Percentiles rank a stretch among this genome's conserved stretches.
Conservation (phyloP, 2,888 invertebrate species). For the Aproaerema taeniolella region DNA sequence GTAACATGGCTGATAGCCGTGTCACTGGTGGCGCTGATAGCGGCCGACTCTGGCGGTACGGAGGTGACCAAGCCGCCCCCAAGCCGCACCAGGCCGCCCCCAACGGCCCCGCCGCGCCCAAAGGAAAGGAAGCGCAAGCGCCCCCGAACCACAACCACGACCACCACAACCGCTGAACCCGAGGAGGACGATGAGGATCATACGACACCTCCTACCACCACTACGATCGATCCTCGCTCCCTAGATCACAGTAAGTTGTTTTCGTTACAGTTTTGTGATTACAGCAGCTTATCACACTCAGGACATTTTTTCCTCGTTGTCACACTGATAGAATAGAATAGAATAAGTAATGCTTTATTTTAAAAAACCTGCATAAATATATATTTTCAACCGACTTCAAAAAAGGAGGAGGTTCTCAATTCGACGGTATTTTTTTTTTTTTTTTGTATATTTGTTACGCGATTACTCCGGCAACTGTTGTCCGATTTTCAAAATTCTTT, state of each 20-base stretch:
- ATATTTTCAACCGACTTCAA: too few relatives aligned
- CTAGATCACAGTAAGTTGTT: constrained; percentile 62
- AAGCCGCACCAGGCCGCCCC: constrained; percentile 19
- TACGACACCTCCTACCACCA: constrained; percentile 45
- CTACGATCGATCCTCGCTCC: constrained; percentile 54
- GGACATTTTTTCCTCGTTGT: too few relatives aligned
- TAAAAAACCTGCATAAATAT: too few relatives aligned
- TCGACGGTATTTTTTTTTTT: too few relatives aligned
- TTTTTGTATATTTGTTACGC: too few relatives aligned
- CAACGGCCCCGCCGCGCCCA: constrained; percentile 24
- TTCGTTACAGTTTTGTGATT: too few relatives aligned
- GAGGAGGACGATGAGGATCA: constrained; percentile 46
- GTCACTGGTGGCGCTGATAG: constrained; percentile 68
- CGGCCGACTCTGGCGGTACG: constrained; percentile 46
- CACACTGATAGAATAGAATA: too few relatives aligned
- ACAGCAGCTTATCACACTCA: too few relatives aligned
- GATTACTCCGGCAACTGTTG: too few relatives aligned
- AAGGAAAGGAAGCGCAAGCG: constrained; percentile 34
- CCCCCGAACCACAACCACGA: constrained; percentile 51
- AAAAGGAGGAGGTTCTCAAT: too few relatives aligned
- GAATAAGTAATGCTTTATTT: too few relatives aligned
- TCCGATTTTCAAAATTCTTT: too few relatives aligned
- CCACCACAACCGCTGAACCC: constrained; percentile 39
- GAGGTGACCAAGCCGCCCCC: constrained; percentile 21
- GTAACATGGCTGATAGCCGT: constrained; percentile 57